Conservation (phyloP, 2,797 vertebrate genomes). For the Nothura maculosa region DNA sequence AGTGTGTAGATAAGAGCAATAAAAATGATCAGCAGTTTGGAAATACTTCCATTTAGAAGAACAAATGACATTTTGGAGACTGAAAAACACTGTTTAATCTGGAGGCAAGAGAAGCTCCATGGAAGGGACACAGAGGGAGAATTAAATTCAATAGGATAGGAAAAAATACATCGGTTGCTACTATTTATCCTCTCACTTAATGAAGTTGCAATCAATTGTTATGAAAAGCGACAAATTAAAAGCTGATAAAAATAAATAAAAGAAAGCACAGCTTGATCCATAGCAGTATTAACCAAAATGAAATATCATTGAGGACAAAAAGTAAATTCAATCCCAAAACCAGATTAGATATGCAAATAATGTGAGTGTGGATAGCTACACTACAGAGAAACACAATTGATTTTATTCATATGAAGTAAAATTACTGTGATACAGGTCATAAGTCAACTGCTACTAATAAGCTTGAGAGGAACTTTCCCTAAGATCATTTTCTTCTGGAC, state of each 20-base stretch:
- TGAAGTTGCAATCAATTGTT: conserved; percentile 33
- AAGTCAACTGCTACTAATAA: conserved; percentile 63
- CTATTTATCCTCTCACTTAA: conserved; percentile 44
- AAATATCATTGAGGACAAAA: conserved; percentile 38
- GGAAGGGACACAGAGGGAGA: background rate
- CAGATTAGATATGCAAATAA: conserved; percentile 66
- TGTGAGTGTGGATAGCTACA: conserved; percentile 17
- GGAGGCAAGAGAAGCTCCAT: background rate
- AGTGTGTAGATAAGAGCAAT: conserved; percentile 8
- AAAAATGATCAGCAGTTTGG: conserved; percentile 11
- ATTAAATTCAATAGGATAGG: background rate
- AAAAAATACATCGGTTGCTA: background rate
- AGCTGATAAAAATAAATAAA: background rate
- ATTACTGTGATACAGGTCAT: conserved; percentile 51
- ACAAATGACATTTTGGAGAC: background rate
- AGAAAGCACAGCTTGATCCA: background rate
- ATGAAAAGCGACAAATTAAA: conserved; percentile 39
- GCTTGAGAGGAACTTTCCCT: conserved; percentile 49
- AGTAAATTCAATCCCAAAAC: conserved; percentile 39
- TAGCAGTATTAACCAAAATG: background rate
- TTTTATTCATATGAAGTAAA: conserved; percentile 63
- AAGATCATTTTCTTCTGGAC: conserved; percentile 59
- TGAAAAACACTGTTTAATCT: background rate
- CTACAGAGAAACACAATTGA: conserved; percentile 56
- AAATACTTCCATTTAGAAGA: background rate